phyloP scores from a whole-genome alignment of 2,888 invertebrate genomes.

The Drosophila merina region DNA sequence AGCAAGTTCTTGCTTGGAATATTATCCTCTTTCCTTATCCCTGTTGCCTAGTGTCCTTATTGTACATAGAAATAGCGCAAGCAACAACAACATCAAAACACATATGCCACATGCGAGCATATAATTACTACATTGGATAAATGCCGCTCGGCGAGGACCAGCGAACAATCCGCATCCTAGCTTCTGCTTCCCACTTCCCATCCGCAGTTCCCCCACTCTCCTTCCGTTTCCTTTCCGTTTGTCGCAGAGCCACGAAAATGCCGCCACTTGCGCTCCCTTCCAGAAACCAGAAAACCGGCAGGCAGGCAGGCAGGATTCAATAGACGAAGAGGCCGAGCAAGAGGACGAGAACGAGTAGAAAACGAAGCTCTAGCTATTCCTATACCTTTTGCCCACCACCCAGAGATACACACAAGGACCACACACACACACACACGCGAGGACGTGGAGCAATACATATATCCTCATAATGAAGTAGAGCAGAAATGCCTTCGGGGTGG shows the following conservation, averaged over 20 bases:
- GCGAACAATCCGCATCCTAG: conserved; percentile 31
- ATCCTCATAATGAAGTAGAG: conserved; percentile 71
- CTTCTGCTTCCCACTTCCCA: neutral
- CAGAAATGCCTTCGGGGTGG: conserved; percentile 48
- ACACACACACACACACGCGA: conserved; percentile 28
- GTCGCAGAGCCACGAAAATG: conserved; percentile 43
- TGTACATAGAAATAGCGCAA: conserved; percentile 20
- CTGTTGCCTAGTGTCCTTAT: conserved; percentile 20
- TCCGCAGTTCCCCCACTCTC: no score
- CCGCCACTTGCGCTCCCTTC: conserved; percentile 46
- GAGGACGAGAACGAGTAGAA: conserved; percentile 1
- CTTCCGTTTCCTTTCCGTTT: conserved; percentile 19
- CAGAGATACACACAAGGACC: conserved; percentile 15
- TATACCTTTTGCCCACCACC: conserved; percentile 15
- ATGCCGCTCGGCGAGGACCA: conserved; percentile 29
- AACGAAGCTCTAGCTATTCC: conserved; percentile 18
- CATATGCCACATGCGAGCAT: conserved; percentile 36
- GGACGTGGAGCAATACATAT: conserved; percentile 22
- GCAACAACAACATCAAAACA: conserved; percentile 20
- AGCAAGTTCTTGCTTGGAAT: no score
- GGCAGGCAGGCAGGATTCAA: conserved; percentile 38
- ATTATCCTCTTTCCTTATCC: no score
- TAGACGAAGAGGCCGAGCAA: conserved; percentile 27
- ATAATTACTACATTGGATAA: conserved; percentile 52
- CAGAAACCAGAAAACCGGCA: conserved; percentile 26